A percentile compares a stretch with the other conserved stretches of the same genome.
phyloP scores from a whole-genome alignment of 2,113 vertebrate genomes.

The Pelmatolapia mariae region DNA sequence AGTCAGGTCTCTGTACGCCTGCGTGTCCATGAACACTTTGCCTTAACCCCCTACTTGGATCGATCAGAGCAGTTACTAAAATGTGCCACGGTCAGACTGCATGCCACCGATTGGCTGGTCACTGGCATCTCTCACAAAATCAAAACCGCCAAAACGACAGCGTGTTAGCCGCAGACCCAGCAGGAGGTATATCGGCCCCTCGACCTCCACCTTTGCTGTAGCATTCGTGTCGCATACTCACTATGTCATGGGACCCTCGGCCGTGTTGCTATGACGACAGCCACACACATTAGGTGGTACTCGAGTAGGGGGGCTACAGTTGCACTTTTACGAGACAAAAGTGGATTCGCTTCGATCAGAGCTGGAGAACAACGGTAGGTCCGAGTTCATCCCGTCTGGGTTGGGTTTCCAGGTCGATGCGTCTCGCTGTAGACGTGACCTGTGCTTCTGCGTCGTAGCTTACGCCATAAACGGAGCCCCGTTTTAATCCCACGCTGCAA shows the following conservation, averaged over 20 bases:
- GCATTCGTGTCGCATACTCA: neutral
- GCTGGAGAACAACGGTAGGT: neutral
- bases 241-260: neutral
- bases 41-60: too few species aligned
- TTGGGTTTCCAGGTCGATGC: rapidly evolving
- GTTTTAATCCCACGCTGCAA: neutral
- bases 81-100: too few species aligned
- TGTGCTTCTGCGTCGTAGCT: neutral
- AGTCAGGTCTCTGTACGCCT: too few species aligned
- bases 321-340: neutral
- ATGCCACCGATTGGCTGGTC: too few species aligned
- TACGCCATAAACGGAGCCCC: rapidly evolving
- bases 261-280: neutral
- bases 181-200: neutral
- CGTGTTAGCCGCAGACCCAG: neutral
- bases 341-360: neutral
- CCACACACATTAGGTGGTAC: neutral
- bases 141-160: neutral
- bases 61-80: too few species aligned
- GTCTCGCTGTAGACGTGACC: neutral
- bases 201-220: neutral
- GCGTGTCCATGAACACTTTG: too few species aligned
- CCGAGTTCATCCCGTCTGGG: neutral
- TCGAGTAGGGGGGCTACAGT: neutral
- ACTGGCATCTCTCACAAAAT: neutral